phyloP scores from a whole-genome alignment of 2,113 vertebrate genomes.

The Corydoras maculifer region DNA sequence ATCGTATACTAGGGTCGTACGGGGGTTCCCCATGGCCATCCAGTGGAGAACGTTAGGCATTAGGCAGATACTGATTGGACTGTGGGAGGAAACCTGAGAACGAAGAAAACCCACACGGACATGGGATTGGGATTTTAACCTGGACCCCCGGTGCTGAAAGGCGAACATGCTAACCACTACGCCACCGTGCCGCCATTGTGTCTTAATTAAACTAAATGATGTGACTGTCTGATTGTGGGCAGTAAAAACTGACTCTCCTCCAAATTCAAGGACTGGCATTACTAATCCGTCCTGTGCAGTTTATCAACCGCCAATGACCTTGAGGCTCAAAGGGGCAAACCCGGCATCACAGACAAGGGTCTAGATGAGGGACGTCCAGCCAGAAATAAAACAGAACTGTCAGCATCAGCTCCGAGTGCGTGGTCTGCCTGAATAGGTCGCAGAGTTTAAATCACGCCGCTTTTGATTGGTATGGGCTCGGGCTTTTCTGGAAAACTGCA shows the following conservation, averaged over 20 bases:
- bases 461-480: constrained; percentile 12
- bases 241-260: constrained; percentile 48
- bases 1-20: too few species aligned
- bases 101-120: too few species aligned
- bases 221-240: constrained; percentile 51
- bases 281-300: constrained; percentile 50
- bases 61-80: too few species aligned
- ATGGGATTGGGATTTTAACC: too few species aligned
- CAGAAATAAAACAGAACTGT: constrained; percentile 13
- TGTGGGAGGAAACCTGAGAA: too few species aligned
- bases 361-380: background rate
- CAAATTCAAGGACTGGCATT: constrained; percentile 56
- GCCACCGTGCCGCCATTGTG: constrained; percentile 38
- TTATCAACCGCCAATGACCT: constrained; percentile 64
- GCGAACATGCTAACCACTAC: too few species aligned
- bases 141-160: too few species aligned
- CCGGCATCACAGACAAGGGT: constrained; percentile 22
- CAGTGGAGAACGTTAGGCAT: too few species aligned
- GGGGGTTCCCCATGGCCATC: too few species aligned
- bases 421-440: constrained; percentile 1
- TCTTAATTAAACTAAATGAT: constrained; percentile 66
- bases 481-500: constrained; percentile 18
- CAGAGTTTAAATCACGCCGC: constrained; percentile 10
- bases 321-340: constrained; percentile 40
- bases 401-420: constrained; percentile 23